Evolutionary conservation across 2,113 vertebrate species (phyloP).

Genomic region (Beaufortia kweichowensis): DNA sequence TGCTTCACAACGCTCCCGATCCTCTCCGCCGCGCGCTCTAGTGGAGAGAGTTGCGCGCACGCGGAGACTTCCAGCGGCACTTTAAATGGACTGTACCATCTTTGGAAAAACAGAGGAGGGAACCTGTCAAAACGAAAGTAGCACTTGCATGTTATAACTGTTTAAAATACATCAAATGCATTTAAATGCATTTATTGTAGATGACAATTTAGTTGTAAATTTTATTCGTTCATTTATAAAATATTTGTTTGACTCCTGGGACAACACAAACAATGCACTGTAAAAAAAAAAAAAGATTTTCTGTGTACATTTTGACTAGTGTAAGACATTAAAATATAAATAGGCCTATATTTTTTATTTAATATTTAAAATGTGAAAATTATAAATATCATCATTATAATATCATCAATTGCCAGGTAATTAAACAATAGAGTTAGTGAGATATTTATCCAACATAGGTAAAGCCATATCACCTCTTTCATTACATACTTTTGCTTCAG

Average conservation of each 20-base stretch:
- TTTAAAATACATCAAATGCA: not conserved
- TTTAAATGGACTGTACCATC: slow-evolving; percentile 37
- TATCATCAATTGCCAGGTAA: no score
- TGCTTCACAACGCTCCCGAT: not conserved
- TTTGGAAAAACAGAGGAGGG: slow-evolving; percentile 6
- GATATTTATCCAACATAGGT: not conserved
- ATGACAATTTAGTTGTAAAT: no score
- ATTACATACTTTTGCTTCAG: no score
- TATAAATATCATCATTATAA: not conserved
- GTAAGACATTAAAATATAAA: no score
- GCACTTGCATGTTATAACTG: not conserved
- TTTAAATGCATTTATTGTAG: slow-evolving; percentile 6
- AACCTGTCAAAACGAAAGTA: not conserved
- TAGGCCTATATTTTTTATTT: no score
- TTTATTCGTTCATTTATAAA: no score
- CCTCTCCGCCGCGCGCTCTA: not conserved
- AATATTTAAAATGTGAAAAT: not conserved
- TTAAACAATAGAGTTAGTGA: no score
- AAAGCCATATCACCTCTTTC: no score
- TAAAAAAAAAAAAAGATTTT: no score
- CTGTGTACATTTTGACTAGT: no score
- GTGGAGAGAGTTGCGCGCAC: slow-evolving; percentile 21
- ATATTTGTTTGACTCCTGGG: no score
- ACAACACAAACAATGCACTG: no score
- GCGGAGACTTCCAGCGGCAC: not conserved